Conservation (phyloP, 2,113 vertebrate species). For the Brachyhypopomus gauderio region DNA sequence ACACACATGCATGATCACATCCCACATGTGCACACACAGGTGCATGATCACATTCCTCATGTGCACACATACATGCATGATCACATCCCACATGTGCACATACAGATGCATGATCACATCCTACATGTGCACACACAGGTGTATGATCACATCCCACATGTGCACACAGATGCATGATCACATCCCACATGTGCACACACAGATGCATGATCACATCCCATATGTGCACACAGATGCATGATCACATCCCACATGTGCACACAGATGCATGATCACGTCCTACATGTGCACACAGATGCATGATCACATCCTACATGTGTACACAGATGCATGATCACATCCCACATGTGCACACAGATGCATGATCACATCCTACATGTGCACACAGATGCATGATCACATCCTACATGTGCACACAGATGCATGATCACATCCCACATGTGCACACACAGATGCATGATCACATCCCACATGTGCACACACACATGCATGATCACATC, state of each 20-base stretch:
- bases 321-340: too few species aligned
- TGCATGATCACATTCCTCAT: neutral
- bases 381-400: constrained; percentile 8
- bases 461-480: constrained; percentile 5
- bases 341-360: constrained; percentile 21
- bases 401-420: too few species aligned
- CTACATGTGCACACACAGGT: too few species aligned
- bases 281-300: constrained; percentile 19
- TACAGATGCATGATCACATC: neutral
- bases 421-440: neutral
- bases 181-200: constrained; percentile 18
- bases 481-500: too few species aligned
- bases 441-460: constrained; percentile 10
- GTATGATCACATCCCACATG: neutral
- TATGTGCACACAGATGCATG: too few species aligned
- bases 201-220: neutral
- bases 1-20: neutral
- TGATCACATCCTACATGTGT: neutral
- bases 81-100: constrained; percentile 5
- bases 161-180: constrained; percentile 11
- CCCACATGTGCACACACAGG: constrained; percentile 26
- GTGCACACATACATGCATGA: too few species aligned
- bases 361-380: constrained; percentile 15
- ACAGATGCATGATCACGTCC: neutral
- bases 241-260: constrained; percentile 13